phyloP scores from a whole-genome alignment of 2,113 vertebrate species.

The Menidia beryllina region DNA sequence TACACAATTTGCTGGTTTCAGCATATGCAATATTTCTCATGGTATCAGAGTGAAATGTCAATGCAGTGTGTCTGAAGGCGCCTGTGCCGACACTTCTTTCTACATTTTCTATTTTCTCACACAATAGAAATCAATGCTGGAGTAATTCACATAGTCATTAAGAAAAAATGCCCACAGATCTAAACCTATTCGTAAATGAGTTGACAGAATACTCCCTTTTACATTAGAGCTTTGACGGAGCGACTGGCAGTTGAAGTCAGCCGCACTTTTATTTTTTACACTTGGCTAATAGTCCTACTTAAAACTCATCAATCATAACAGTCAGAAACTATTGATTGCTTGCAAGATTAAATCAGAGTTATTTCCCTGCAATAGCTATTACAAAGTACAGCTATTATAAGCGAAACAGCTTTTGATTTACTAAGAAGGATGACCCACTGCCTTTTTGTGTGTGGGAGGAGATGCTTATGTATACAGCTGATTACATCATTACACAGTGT shows the following conservation, averaged over 20 bases:
- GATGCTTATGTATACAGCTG: conserved; percentile 17
- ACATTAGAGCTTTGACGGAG: conserved; percentile 74
- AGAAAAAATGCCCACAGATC: conserved; percentile 76
- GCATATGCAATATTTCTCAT: conserved; percentile 73
- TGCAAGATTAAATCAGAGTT: conserved; percentile 82
- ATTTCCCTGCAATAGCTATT: conserved; percentile 76
- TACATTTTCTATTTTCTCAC: conserved; percentile 72
- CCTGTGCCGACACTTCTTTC: conserved; percentile 54
- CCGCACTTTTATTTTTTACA: conserved; percentile 61
- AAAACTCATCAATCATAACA: conserved; percentile 80
- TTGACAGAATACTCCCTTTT: conserved; percentile 78
- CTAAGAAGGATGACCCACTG: conserved; percentile 46
- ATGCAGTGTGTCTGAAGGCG: conserved; percentile 71
- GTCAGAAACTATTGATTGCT: conserved; percentile 82
- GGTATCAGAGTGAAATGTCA: conserved; percentile 73
- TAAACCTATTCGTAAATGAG: conserved; percentile 78
- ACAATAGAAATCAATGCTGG: conserved; percentile 83
- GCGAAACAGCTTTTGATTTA: conserved; percentile 75
- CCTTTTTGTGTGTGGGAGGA: conserved; percentile 28
- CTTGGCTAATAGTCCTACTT: conserved; percentile 80
- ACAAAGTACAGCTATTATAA: conserved; percentile 78
- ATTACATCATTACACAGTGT: conserved; percentile 43
- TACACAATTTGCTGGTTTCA: conserved; percentile 77
- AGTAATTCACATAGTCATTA: conserved; percentile 84
- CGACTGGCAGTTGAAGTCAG: conserved; percentile 65